Conservation (phyloP, 2,888 invertebrate species). For the Nomada ferruginata region DNA sequence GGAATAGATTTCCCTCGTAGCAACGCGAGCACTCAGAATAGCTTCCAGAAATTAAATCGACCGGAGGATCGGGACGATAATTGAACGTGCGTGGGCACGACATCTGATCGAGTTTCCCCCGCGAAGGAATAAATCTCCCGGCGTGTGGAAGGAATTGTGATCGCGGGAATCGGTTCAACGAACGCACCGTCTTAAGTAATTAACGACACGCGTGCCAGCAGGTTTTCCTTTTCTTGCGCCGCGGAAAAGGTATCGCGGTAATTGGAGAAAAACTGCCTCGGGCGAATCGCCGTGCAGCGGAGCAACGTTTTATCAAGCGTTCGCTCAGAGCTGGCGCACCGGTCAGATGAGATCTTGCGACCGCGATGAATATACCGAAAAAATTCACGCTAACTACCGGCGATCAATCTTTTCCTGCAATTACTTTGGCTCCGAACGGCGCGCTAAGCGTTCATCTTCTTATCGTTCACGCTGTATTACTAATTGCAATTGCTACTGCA, state of each 20-base stretch:
- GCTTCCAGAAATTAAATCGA: background rate
- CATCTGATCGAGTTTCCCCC: constrained; percentile 23
- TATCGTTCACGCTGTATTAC: background rate
- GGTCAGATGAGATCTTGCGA: constrained; percentile 25
- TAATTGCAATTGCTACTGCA: background rate
- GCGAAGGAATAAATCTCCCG: constrained; percentile 12
- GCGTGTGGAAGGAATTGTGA: background rate
- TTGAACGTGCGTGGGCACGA: constrained; percentile 25
- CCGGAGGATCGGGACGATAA: constrained; percentile 9
- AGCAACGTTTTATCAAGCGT: constrained; percentile 44
- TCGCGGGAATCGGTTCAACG: constrained; percentile 27
- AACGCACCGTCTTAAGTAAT: constrained; percentile 16
- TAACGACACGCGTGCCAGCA: constrained; percentile 12
- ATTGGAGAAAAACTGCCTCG: constrained; percentile 43
- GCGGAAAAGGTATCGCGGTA: constrained; percentile 19
- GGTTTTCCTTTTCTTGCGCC: background rate
- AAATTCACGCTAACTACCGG: constrained; percentile 14
- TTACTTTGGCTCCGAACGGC: constrained; percentile 25
- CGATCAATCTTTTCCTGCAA: constrained; percentile 29
- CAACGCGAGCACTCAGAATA: background rate
- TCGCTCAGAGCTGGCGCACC: background rate
- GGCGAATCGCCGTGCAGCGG: constrained; percentile 21
- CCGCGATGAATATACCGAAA: constrained; percentile 1
- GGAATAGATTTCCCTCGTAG: background rate
- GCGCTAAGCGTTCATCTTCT: background rate